Evolutionary conservation across 2,888 invertebrate genomes (phyloP), one percentile per base, ranked within the genome.

Genomic region (Cerceris rybyensis): DNA sequence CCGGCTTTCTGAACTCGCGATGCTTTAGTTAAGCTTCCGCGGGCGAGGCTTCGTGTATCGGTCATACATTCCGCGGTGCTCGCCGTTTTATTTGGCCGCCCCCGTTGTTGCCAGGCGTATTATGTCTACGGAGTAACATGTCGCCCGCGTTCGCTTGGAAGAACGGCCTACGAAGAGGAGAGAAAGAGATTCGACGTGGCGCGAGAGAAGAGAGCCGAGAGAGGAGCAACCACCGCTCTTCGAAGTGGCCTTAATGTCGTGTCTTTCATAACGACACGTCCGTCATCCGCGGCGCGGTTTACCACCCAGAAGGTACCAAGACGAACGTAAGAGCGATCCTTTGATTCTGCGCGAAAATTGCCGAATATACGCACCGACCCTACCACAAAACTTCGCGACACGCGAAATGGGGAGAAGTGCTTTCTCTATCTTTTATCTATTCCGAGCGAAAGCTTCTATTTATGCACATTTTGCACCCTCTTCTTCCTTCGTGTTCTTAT

Each of bases 41-140:
- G 81, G 77, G 71, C 79, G 82, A 75, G 74, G 80, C 78, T 84
- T 84, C 84, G 80, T 82, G 86, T 88, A 89, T 91, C 88, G 88
- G 88, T 84, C 88, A 83, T 86, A 79, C 86, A 83, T 86, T 81
- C 85, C 84, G 70, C 69, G 68, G 57, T 52, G 75, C 74, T 52
- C 54, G 49, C 85, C 82, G 78, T 86, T 80, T 87, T 86, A 86
- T 87, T 87, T 81, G 75, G 78, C 87, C 86, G 81, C 86, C 84
- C 85, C 86, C 88, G 88, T 86, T 86, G 86, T 86, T 85, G 79
- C 60, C 71, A 75, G 79, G 81, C 85, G 81, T 89, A 89, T 91
- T 90, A 90, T 89, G 88, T 90, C 90, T 89, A 88, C 88, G 84
- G 75, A 73, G 79, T 82, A 82, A 86, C 81, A 81, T 72, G 78